These are phyloP conservation scores for Eulemur macaco DNA, from an alignment of 2,113 vertebrate species.

Conservation along the genomic window DNA sequence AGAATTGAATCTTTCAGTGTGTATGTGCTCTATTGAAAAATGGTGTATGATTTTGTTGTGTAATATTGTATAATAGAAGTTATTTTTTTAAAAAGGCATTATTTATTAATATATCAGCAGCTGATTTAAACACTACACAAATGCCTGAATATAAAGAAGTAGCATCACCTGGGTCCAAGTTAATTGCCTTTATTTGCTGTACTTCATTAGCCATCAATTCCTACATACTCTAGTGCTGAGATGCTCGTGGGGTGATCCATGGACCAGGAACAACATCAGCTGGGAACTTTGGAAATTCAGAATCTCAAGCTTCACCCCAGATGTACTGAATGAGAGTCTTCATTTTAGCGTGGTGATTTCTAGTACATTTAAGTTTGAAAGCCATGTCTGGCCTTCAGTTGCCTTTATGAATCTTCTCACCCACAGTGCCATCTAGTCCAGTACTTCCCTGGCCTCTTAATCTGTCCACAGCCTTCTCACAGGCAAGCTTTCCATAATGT, in stretches of 20 bases:
- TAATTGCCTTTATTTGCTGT: background rate
- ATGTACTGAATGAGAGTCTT: background rate
- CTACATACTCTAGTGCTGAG: background rate
- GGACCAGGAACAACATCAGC: background rate
- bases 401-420: background rate
- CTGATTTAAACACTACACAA: background rate
- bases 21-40: background rate
- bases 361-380: background rate
- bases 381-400: background rate
- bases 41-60: background rate
- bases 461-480: background rate
- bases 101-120: conserved; percentile 10
- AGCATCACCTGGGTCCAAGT: background rate
- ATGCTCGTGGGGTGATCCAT: background rate
- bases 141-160: background rate
- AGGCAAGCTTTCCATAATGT: background rate
- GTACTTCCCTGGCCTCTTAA: background rate
- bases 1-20: background rate
- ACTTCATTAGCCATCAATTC: background rate
- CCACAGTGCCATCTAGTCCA: background rate
- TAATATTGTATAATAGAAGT: background rate
- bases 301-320: background rate
- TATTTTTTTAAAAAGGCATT: background rate
- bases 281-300: background rate
- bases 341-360: background rate